phyloP scores from a whole-genome alignment of 2,113 vertebrate species.

The Ornithorhynchus anatinus region DNA sequence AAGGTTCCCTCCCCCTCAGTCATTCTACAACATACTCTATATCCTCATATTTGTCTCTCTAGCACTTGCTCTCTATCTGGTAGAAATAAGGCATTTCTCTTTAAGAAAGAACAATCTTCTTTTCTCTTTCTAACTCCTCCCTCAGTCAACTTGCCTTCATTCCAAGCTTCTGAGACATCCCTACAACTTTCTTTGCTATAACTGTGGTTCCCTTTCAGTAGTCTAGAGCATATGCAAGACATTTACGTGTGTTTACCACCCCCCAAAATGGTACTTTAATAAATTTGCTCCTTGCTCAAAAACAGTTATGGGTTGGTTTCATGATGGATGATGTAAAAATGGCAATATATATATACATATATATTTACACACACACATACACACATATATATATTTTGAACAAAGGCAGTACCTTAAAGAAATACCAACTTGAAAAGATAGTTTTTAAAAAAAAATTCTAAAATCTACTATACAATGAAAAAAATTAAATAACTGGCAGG shows the following conservation, averaged over 20 bases:
- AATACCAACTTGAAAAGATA: constrained; percentile 53
- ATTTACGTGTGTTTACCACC: background rate
- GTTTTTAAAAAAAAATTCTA: constrained; percentile 40
- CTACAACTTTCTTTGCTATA: constrained; percentile 35
- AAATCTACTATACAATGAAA: constrained; percentile 55
- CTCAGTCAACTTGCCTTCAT: constrained; percentile 30
- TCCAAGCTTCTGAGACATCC: constrained; percentile 48
- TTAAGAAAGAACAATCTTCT: constrained; percentile 50
- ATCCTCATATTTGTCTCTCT: constrained; percentile 54
- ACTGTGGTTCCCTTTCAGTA: constrained; percentile 32
- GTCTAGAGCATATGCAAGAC: background rate
- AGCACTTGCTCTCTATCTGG: constrained; percentile 1
- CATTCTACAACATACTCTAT: constrained; percentile 65
- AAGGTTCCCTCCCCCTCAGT: constrained; percentile 28
- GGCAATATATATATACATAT: background rate
- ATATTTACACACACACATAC: background rate
- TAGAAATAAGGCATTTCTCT: constrained; percentile 21
- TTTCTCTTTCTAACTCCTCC: constrained; percentile 1
- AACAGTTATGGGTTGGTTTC: constrained; percentile 44
- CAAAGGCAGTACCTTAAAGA: constrained; percentile 46
- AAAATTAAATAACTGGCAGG: constrained; percentile 73
- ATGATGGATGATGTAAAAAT: constrained; percentile 23
- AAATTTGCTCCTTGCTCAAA: constrained; percentile 20
- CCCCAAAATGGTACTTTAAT: background rate
- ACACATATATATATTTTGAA: constrained; percentile 2